Conservation (phyloP, 2,888 invertebrate species). For the Loripinus fragilis region DNA sequence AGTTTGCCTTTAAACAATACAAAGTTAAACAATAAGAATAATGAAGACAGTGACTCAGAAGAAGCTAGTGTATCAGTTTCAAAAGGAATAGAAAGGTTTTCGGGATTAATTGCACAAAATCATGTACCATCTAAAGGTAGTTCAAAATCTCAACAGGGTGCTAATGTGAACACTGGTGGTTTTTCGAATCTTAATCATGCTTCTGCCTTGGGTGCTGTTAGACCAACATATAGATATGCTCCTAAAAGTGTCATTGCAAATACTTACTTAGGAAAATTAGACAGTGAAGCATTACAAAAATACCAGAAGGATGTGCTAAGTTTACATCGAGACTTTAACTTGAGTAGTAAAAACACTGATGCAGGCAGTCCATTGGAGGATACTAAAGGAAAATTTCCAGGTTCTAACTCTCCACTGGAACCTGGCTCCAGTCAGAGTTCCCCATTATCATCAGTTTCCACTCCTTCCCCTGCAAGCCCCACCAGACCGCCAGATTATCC, state of each 20-base stretch:
- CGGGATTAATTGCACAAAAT: slow-evolving; percentile 48
- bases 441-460: slow-evolving; percentile 44
- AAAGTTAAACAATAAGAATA: slow-evolving; percentile 14
- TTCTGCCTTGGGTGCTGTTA: slow-evolving; percentile 48
- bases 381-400: slow-evolving; percentile 47
- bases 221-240: slow-evolving; percentile 76
- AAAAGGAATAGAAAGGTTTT: slow-evolving; percentile 57
- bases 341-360: slow-evolving; percentile 35
- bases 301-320: slow-evolving; percentile 78
- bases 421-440: slow-evolving; percentile 44
- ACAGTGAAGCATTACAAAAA: slow-evolving; percentile 74
- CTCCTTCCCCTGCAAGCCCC: slow-evolving; percentile 55
- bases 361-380: slow-evolving; percentile 26
- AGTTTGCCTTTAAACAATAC: slow-evolving; percentile 22
- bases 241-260: slow-evolving; percentile 82
- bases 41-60: slow-evolving; percentile 45
- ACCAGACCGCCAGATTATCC: slow-evolving; percentile 47
- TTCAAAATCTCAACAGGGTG: slow-evolving; percentile 30
- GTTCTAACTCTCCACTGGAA: slow-evolving; percentile 47
- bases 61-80: slow-evolving; percentile 54
- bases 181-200: slow-evolving; percentile 62
- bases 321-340: slow-evolving; percentile 69
- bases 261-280: slow-evolving; percentile 80
- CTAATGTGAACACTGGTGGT: slow-evolving; percentile 40
- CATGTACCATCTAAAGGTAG: slow-evolving; percentile 19